Percentiles rank a stretch among this genome's conserved stretches.
Evolutionary conservation across 2,888 invertebrate genomes (phyloP).

Genomic region (Ypsolopha sequella): DNA sequence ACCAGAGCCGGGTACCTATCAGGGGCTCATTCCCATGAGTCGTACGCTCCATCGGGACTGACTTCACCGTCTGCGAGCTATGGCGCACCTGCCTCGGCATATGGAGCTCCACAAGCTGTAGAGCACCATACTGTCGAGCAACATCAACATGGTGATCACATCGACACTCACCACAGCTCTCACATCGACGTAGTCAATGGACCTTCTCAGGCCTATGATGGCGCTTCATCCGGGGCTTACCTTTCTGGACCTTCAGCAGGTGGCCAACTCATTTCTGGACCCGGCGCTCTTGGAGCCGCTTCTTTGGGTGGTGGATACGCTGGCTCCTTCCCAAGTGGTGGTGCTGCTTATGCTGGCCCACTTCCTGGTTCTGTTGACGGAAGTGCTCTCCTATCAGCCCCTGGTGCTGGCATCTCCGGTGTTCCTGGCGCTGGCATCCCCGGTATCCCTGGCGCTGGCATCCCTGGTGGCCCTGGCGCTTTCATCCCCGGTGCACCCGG

Average conservation of each 20-base stretch:
- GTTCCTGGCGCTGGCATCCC: conserved; percentile 3
- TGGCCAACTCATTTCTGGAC: conserved; percentile 7
- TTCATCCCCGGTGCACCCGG: conserved; percentile 7
- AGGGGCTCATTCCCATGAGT: conserved; percentile 16
- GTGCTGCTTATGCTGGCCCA: conserved; percentile 3
- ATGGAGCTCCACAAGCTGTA: conserved; percentile 27
- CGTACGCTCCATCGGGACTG: conserved; percentile 41
- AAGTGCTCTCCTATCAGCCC: conserved; percentile 2
- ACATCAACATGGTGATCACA: neutral
- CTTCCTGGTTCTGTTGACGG: conserved; percentile 6
- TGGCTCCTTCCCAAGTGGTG: neutral
- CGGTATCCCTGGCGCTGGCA: conserved; percentile 8
- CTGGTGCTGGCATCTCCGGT: conserved; percentile 6
- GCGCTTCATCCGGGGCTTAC: no score
- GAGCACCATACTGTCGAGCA: neutral
- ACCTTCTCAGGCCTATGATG: no score
- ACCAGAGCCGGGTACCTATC: conserved; percentile 37
- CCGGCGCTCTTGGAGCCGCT: conserved; percentile 5
- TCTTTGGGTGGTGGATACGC: neutral
- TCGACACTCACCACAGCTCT: neutral
- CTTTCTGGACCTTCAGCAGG: conserved; percentile 1
- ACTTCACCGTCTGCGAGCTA: conserved; percentile 48
- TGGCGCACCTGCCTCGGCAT: conserved; percentile 41
- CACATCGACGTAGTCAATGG: neutral
- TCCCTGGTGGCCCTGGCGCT: conserved; percentile 4